Percentiles rank a stretch among this genome's conserved stretches.
These are phyloP conservation scores for Holothuria scabra DNA, from an alignment of 53 echinoderm and acorn worm genomes.

Conservation along the genomic window DNA sequence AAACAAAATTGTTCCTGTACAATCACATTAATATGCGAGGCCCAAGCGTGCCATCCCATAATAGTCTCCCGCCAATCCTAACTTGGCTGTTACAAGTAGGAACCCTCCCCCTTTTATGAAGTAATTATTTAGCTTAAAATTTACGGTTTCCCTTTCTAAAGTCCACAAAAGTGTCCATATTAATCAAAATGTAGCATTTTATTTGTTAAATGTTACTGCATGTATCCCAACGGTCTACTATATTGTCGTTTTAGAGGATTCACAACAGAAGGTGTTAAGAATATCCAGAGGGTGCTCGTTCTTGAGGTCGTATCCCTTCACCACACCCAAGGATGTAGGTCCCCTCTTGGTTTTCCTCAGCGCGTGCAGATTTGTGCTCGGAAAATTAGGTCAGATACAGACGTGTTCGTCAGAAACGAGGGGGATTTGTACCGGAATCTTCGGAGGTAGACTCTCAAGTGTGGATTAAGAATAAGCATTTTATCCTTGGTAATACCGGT, in stretches of 20 bases:
- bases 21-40: conserved; percentile 54
- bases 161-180: too few species aligned
- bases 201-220: neutral
- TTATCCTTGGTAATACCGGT: conserved; percentile 34
- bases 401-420: conserved; percentile 86
- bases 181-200: too few species aligned
- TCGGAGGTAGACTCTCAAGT: conserved; percentile 80
- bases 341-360: conserved; percentile 86
- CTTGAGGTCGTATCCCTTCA: conserved; percentile 81
- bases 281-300: conserved; percentile 77
- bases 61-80: conserved; percentile 82
- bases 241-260: neutral
- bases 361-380: conserved; percentile 82
- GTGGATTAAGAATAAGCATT: conserved; percentile 82
- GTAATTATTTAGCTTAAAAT: conserved; percentile 8
- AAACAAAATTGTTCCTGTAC: conserved; percentile 2
- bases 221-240: neutral
- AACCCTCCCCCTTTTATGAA: conserved; percentile 25
- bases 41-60: conserved; percentile 81
- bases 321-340: conserved; percentile 99
- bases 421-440: conserved; percentile 89
- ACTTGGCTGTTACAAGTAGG: conserved; percentile 75
- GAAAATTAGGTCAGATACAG: conserved; percentile 93
- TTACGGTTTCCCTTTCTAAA: too few species aligned
- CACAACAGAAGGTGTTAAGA: neutral